Evolutionary conservation across 2,888 invertebrate genomes (phyloP), one percentile per base, ranked within the genome.

Genomic region (Acronicta psi): DNA sequence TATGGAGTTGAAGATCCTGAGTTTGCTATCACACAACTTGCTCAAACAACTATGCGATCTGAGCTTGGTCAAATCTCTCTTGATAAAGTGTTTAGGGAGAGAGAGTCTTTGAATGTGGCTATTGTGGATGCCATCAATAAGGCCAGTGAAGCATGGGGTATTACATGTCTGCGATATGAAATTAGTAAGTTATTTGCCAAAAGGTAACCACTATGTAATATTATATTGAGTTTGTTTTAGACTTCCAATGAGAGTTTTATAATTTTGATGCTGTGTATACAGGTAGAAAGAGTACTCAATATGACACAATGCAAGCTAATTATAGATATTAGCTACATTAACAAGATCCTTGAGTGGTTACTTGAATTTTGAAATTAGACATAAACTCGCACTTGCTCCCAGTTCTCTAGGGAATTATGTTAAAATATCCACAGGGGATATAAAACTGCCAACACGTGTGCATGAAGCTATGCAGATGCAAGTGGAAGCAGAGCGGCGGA

Each of bases 381-480:
- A n/a, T n/a, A n/a, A n/a, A n/a, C n/a, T n/a, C n/a, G n/a, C n/a
- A n/a, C n/a, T n/a, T n/a, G n/a, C n/a, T n/a, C n/a, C n/a, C n/a
- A n/a, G n/a, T n/a, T n/a, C n/a, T n/a, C n/a, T 20, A 4, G 20
- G 2, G 5, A 2, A 4, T 20, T 10, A 29, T n/a, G 13, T 2
- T 7, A 34, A 13, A 16, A 20, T 40, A 31, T 36, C 80, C 82
- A 42, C 78, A 98, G 98, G 97, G 94, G 97, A 98, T 84, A 98
- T 99, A 81, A 97, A 96, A 85, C 93, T 99, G 67, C 99, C 99
- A 0, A 92, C 95, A 0, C 96, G 99, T 78, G 97, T 99, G 1
- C 98, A 99, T 84, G 99, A 99, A 89, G 99, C 99, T 0, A 99
- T 99, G 99, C 99, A 99, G 91, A 99, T 99, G 99, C 99, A 99